These are phyloP conservation scores for Scrobipalpa atriplicella DNA, from an alignment of 2,888 invertebrate genomes.

Conservation along the genomic window DNA sequence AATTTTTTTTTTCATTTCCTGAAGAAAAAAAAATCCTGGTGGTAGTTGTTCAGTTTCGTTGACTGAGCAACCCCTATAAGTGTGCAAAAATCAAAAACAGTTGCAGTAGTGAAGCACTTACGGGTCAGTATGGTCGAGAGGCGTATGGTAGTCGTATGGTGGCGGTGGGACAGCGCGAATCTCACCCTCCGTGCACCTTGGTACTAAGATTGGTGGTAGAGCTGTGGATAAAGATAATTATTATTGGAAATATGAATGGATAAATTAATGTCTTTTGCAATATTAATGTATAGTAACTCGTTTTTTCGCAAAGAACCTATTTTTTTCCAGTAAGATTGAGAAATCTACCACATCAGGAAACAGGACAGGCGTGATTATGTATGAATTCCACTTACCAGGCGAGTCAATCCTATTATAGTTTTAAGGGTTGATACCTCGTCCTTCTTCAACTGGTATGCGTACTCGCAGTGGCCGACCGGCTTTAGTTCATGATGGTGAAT, in stretches of 20 bases:
- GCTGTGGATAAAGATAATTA: conserved; percentile 68
- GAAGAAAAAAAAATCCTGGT: too few species aligned
- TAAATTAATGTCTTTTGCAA: too few species aligned
- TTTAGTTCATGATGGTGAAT: conserved; percentile 97
- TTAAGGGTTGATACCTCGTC: conserved; percentile 98
- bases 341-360: too few species aligned
- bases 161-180: conserved; percentile 70
- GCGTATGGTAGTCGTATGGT: conserved; percentile 70
- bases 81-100: too few species aligned
- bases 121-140: conserved; percentile 48
- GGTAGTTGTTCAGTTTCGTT: too few species aligned
- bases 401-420: conserved; percentile 97
- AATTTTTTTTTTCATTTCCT: too few species aligned
- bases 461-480: conserved; percentile 96
- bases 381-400: conserved; percentile 91
- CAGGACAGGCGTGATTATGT: too few species aligned
- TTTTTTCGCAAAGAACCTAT: too few species aligned
- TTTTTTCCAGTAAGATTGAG: too few species aligned
- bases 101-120: too few species aligned
- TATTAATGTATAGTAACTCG: too few species aligned
- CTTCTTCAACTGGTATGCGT: conserved; percentile 94
- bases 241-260: neutral
- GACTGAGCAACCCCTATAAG: too few species aligned
- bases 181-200: conserved; percentile 75
- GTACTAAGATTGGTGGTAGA: conserved; percentile 90